Evolutionary conservation across 2,888 invertebrate species (phyloP), one percentile per base, ranked within the genome.

Genomic region (Monochamus alternatus): DNA sequence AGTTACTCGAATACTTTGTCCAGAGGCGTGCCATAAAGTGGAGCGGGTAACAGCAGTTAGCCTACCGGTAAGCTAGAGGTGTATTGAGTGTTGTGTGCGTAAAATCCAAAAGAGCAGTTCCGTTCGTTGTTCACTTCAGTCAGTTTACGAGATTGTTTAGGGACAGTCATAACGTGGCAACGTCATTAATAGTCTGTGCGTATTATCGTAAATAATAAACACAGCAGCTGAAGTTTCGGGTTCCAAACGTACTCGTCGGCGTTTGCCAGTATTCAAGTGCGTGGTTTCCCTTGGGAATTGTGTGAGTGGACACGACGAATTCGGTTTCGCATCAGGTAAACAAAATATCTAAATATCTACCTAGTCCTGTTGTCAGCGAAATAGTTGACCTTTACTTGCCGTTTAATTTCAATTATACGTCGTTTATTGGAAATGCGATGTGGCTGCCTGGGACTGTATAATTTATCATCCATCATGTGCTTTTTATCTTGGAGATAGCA

Each of bases 31-130:
- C 10, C 2, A 14, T 3, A 14, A 38, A 22, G 8, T 8, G 1
- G 63, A 38, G 38, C 38, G 5, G 14, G 30, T 9, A 30, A 44
- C 14, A 31, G 14, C 64, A 66, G 14, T 66, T 66, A 55, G 66
- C 52, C 32, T 51, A 47, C 66, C 32, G 66, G 66, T 55, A 31
- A n/a, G 51, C 55, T n/a, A 30, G 30, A 31, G 52, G 66, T 66
- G 66, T 66, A 66, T 66, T 66, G 66, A 66, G 66, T 66, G 66
- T 66, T 66, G 66, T 66, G 32, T 66, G 22, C 22, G 52, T 66
- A 66, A 66, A 66, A 66, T 64, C 52, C 12, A 66, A 52, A 60
- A 63, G 31, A 44, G 64, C 14, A 52, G 64, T 31, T 51, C 43
- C n/a, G 67, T 10, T 22, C 4, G 8, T 66, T 32, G 31, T 12